These are phyloP conservation scores for Glandiceps talaboti DNA, from an alignment of 53 echinoderm and acorn worm genomes.

Conservation along the genomic window DNA sequence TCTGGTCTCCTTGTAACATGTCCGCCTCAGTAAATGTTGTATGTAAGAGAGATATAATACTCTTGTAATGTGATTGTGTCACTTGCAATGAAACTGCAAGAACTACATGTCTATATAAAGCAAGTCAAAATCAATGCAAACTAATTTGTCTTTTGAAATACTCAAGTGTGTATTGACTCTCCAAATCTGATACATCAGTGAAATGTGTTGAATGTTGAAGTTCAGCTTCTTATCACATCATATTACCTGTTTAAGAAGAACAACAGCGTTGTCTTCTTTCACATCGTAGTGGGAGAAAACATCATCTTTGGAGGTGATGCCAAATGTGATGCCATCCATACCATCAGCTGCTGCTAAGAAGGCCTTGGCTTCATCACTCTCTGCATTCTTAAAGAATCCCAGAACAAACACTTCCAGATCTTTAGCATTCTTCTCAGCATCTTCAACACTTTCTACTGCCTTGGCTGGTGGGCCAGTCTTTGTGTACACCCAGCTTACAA, in stretches of 20 bases:
- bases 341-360: constrained; percentile 38
- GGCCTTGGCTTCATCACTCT: constrained; percentile 40
- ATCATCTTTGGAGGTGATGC: constrained; percentile 48
- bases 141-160: too few relatives aligned
- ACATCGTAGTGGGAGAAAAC: constrained; percentile 43
- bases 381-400: constrained; percentile 73
- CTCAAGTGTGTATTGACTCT: too few relatives aligned
- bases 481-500: constrained; percentile 70
- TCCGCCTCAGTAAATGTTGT: too few relatives aligned
- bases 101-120: too few relatives aligned
- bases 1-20: too few relatives aligned
- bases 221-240: too few relatives aligned
- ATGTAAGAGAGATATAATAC: too few relatives aligned
- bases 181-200: too few relatives aligned
- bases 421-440: constrained; percentile 26
- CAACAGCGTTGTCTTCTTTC: constrained; percentile 28
- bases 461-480: constrained; percentile 89
- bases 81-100: too few relatives aligned
- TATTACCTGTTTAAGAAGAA: constrained; percentile 83
- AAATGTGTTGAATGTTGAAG: too few relatives aligned
- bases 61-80: too few relatives aligned
- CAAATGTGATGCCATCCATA: constrained; percentile 55
- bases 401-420: constrained; percentile 52
- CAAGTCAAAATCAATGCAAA: too few relatives aligned
- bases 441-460: constrained; percentile 26